Percentiles rank a stretch among this genome's conserved stretches.
phyloP scores from a whole-genome alignment of 2,113 vertebrate species.

The Pelobates fuscus region DNA sequence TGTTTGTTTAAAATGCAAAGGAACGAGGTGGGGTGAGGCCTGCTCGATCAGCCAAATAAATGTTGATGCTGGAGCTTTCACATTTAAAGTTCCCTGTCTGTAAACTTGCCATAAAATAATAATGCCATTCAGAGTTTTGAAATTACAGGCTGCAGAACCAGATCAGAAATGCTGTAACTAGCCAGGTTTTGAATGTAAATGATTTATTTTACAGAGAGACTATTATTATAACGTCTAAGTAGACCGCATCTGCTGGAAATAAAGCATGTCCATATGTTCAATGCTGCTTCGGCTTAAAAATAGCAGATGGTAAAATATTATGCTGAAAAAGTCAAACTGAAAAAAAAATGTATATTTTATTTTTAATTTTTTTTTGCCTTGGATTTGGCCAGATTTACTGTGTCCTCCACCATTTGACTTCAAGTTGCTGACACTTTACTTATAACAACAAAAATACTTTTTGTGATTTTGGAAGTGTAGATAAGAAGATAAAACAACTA shows the following conservation, averaged over 20 bases:
- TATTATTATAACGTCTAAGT: constrained; percentile 82
- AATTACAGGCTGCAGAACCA: constrained; percentile 56
- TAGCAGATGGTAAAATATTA: constrained; percentile 76
- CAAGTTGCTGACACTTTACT: constrained; percentile 40
- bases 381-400: constrained; percentile 59
- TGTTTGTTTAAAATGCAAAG: no score
- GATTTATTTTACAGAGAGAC: constrained; percentile 74
- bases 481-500: constrained; percentile 4
- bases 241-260: constrained; percentile 77
- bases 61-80: constrained; percentile 28
- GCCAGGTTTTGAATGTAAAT: constrained; percentile 73
- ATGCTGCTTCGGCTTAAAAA: constrained; percentile 72
- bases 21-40: no score
- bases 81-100: constrained; percentile 35
- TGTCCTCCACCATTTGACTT: constrained; percentile 54
- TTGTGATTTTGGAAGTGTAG: background rate
- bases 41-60: no score
- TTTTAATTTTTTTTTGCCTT: no score
- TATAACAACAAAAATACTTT: background rate
- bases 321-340: constrained; percentile 70
- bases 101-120: constrained; percentile 51
- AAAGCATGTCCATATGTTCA: constrained; percentile 77
- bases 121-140: constrained; percentile 52
- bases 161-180: constrained; percentile 65
- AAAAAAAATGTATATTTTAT: constrained; percentile 51